These are phyloP conservation scores for Odontomachus brunneus DNA, from an alignment of 1,140 invertebrate genomes.

Conservation along the genomic window DNA sequence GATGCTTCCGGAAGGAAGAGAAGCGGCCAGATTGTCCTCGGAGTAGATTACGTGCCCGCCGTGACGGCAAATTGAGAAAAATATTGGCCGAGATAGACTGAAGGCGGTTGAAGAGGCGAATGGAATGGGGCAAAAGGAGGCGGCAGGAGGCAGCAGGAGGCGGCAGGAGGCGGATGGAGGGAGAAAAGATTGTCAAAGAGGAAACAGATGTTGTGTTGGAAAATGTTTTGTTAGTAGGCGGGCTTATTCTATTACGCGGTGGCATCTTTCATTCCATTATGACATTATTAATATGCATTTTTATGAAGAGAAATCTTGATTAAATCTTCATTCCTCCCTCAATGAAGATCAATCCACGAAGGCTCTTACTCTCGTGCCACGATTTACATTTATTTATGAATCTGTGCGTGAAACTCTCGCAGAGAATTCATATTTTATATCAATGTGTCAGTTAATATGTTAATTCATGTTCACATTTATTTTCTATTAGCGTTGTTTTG, in stretches of 20 bases:
- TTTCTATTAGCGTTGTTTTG: background rate
- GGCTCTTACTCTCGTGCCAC: too few species aligned
- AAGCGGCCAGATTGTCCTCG: conserved; percentile 41
- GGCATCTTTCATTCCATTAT: background rate
- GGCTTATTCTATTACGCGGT: conserved; percentile 2
- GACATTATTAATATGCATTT: background rate
- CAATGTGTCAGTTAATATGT: background rate
- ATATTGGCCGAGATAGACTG: conserved; percentile 32
- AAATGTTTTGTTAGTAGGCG: conserved; percentile 17
- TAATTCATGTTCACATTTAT: conserved; percentile 5
- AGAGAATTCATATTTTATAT: background rate
- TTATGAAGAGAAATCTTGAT: background rate
- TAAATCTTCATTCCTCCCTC: background rate
- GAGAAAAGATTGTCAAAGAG: background rate
- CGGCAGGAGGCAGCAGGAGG: too few species aligned
- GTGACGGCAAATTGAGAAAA: conserved; percentile 58
- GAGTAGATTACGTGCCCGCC: conserved; percentile 31
- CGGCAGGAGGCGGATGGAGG: too few species aligned
- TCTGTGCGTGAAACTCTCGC: too few species aligned
- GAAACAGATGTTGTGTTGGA: conserved; percentile 17
- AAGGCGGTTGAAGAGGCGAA: background rate
- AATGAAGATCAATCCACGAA: too few species aligned
- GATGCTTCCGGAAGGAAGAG: conserved; percentile 36
- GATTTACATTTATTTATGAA: too few species aligned
- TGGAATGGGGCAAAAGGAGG: background rate